Conservation (phyloP, 30 jellyfish, hydroid and myxozoan species). For the Nemopilema nomurai region DNA sequence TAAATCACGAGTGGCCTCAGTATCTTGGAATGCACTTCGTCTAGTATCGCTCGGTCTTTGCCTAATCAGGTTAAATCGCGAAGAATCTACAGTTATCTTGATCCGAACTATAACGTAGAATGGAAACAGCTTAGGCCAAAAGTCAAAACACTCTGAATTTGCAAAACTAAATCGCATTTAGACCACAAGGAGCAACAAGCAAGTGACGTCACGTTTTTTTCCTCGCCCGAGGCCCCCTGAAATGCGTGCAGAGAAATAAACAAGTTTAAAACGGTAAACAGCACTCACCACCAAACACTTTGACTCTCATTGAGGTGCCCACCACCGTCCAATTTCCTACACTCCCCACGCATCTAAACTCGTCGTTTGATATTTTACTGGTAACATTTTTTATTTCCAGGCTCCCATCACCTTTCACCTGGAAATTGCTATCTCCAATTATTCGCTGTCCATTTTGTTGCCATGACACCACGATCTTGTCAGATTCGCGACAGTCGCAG, state of each 20-base stretch:
- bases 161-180: no score
- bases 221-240: no score
- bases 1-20: no score
- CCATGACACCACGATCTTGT: slow-evolving; percentile 34
- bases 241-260: neutral
- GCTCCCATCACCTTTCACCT: neutral
- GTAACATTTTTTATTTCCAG: slow-evolving; percentile 32
- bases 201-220: no score
- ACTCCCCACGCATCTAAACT: slow-evolving; percentile 41
- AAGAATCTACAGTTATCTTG: no score
- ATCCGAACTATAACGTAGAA: no score
- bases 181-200: no score
- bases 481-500: slow-evolving; percentile 30
- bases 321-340: slow-evolving; percentile 46
- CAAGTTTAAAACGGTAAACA: neutral
- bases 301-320: slow-evolving; percentile 20
- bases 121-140: no score
- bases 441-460: slow-evolving; percentile 25
- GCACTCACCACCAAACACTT: slow-evolving; percentile 42
- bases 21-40: no score
- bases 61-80: no score
- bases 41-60: no score
- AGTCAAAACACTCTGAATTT: no score
- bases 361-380: neutral
- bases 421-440: neutral